Base-by-base conservation (phyloP, 2,888 invertebrate genomes). In the Hydropsyche betteni region DNA sequence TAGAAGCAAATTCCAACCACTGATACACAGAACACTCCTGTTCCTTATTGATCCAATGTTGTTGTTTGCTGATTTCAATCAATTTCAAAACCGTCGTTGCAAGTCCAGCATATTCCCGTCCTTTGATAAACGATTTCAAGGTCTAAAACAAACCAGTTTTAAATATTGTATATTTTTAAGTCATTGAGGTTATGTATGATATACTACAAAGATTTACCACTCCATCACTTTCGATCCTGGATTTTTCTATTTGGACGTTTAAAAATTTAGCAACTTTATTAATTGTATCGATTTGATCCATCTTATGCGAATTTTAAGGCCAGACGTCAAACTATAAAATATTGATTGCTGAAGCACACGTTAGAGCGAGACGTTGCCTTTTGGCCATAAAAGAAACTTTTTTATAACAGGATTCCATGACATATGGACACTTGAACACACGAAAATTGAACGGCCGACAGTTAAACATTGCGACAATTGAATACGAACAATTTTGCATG, bases 1-100 rank as follows among this genome's bases (percentile, higher is more conserved):
- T 84, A 1, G 89, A 87, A 4, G 90, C 86, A 81, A 90, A 90
- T 81, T 92, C 92, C 50, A 92, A 83, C 92, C 92, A 92, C 80
- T 92, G 92, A 77, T 90, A 88, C 34, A 87, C 84, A 34, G 87
- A 83, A 4, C 87, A 81, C 75, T 79, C 81, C 76, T 87, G 86
- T 77, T 88, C 86, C 58, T 84, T 83, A 75, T 83, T 88, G 80
- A 86, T 82, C 10, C 83, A 80, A 0, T 79, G 79, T 16, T 84
- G 84, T 5, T 81, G 80, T 16, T 83, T 81, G 64, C 85, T 87
- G 80, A 87, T 87, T 0, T 83, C 82, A 0, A 86, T 86, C 77
- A 90, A 81, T 61, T 83, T 82, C 50, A 87, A 82, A 12, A 90
- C 82, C 75, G 90, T 89, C 8, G 86, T 88, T n/a, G 87, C 87